phyloP scores from a whole-genome alignment of 2,888 invertebrate genomes.

The Thumatha senex region DNA sequence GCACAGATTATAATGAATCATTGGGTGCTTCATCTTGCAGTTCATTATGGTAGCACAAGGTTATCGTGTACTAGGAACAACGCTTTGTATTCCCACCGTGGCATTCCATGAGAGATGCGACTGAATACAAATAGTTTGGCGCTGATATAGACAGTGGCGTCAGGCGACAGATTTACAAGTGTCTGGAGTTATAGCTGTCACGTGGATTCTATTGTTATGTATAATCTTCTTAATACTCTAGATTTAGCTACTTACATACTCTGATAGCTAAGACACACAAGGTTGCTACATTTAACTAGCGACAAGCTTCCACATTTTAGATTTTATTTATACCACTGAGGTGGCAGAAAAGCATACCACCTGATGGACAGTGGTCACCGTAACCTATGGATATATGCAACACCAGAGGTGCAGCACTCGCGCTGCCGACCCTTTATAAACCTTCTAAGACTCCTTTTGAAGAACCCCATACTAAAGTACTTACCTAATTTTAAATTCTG shows the following conservation, averaged over 20 bases:
- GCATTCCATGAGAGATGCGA: slow-evolving; percentile 15
- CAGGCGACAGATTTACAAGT: slow-evolving; percentile 15
- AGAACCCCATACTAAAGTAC: too few species aligned
- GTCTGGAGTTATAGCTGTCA: slow-evolving; percentile 22
- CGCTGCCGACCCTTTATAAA: too few species aligned
- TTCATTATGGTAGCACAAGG: slow-evolving; percentile 36
- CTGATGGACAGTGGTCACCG: too few species aligned
- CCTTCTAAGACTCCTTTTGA: too few species aligned
- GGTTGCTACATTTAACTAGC: neutral
- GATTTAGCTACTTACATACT: slow-evolving; percentile 1
- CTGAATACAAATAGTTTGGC: slow-evolving; percentile 46
- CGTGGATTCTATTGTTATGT: slow-evolving; percentile 31
- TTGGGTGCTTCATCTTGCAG: slow-evolving; percentile 14
- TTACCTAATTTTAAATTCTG: too few species aligned
- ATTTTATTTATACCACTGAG: too few species aligned
- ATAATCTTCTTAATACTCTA: slow-evolving; percentile 9
- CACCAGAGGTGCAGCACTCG: too few species aligned
- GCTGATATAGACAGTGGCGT: slow-evolving; percentile 14
- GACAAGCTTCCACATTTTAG: too few species aligned
- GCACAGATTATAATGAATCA: slow-evolving; percentile 19
- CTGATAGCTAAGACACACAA: neutral
- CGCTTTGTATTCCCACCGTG: slow-evolving; percentile 34
- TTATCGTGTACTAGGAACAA: slow-evolving; percentile 35
- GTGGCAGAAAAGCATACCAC: too few species aligned
- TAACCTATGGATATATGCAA: too few species aligned